phyloP scores from a whole-genome alignment of 2,797 vertebrate species.

The Enteromius trimaculatus region DNA sequence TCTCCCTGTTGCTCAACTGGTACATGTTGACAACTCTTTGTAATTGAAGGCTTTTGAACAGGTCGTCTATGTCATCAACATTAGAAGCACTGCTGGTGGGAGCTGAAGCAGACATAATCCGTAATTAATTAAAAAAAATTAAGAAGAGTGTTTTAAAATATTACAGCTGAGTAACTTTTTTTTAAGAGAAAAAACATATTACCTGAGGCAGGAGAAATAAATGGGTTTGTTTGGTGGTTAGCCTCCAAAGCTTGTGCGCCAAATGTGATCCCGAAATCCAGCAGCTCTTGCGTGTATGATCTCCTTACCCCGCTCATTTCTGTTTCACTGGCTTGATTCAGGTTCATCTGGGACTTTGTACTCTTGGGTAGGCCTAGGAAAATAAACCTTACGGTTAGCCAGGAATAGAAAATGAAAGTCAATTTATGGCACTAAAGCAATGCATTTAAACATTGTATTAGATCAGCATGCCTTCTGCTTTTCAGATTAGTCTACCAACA shows the following conservation, averaged over 20 bases:
- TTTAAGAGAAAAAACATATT: conserved; percentile 20
- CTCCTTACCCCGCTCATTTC: conserved; percentile 45
- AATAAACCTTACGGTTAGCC: not conserved
- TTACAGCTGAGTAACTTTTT: not conserved
- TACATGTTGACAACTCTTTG: conserved; percentile 58
- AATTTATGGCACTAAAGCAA: not conserved
- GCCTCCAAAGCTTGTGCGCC: conserved; percentile 47
- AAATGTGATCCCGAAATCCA: conserved; percentile 73
- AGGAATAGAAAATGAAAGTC: conserved; percentile 33
- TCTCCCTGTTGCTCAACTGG: conserved; percentile 54
- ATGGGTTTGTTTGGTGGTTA: conserved; percentile 60
- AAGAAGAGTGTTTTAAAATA: not conserved
- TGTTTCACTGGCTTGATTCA: conserved; percentile 39
- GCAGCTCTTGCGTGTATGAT: conserved; percentile 76
- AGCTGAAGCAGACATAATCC: conserved; percentile 43
- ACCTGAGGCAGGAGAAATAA: conserved; percentile 61
- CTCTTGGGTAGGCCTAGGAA: conserved; percentile 48
- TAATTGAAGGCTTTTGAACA: conserved; percentile 65
- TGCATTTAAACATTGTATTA: not conserved
- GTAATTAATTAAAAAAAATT: not conserved
- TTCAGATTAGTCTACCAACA: not conserved
- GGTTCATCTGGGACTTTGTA: conserved; percentile 49
- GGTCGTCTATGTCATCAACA: conserved; percentile 57
- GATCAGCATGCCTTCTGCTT: not conserved
- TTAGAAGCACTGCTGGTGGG: conserved; percentile 44